A percentile compares a stretch with the other conserved stretches of the same genome.
Conservation (phyloP, 2,888 invertebrate species). For the Drosophila percnosoma region DNA sequence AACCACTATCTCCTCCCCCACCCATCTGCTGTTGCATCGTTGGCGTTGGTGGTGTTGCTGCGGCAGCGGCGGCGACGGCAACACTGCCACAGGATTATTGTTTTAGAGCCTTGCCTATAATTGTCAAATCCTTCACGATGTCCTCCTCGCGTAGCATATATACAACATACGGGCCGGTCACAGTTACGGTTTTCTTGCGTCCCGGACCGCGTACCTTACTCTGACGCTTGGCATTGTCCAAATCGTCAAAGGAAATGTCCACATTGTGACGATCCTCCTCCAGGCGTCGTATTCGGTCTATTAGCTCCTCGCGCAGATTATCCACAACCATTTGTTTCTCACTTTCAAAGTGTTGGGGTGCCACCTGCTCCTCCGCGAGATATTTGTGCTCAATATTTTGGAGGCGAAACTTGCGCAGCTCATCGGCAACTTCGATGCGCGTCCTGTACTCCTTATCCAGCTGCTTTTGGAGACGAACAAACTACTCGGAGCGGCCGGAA, state of each 20-base stretch:
- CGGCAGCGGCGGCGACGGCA: not conserved
- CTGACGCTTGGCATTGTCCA: conserved; percentile 86
- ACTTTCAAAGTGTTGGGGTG: conserved; percentile 95
- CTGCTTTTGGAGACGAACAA: conserved; percentile 93
- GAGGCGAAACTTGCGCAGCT: conserved; percentile 91
- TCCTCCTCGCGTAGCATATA: conserved; percentile 97
- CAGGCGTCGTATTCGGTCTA: conserved; percentile 95
- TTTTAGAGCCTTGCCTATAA: conserved; percentile 93
- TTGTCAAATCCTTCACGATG: conserved; percentile 97
- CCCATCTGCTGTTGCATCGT: conserved; percentile 5
- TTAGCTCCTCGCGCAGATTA: conserved; percentile 93
- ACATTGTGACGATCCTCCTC: conserved; percentile 98
- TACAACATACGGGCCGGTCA: conserved; percentile 96
- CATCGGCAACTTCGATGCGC: conserved; percentile 95
- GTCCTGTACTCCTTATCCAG: conserved; percentile 94
- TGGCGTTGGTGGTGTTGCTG: conserved; percentile 2
- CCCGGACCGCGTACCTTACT: conserved; percentile 87
- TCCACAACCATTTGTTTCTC: conserved; percentile 95
- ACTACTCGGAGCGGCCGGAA: conserved; percentile 95
- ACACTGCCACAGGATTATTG: conserved; percentile 71
- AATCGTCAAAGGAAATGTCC: conserved; percentile 90
- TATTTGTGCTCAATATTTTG: conserved; percentile 94
- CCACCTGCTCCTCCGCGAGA: conserved; percentile 95
- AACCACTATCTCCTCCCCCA: not conserved
- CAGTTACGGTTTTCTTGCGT: conserved; percentile 90